Evolutionary conservation across 2,797 vertebrate genomes (phyloP), one percentile per base, ranked within the genome.

Genomic region (Alauda arvensis): DNA sequence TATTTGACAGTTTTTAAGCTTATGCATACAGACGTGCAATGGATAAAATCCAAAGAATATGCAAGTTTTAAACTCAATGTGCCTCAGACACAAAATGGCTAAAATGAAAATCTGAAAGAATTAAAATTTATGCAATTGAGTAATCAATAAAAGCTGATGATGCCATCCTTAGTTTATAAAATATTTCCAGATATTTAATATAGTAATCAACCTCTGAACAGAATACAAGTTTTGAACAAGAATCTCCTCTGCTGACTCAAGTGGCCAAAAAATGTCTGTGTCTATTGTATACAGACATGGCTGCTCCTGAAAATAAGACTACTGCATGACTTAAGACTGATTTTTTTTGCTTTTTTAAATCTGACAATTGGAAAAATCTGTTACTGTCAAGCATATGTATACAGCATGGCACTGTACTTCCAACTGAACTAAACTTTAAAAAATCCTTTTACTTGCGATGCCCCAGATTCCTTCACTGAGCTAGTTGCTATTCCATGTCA

Each of bases 401-500:
- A 34, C 34, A 34, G 33, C 75, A 92, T 26, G 68, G 49, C 13
- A 3, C 71, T 43, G 34, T 63, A 61, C 45, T 76, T 80, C 48
- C 55, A 26, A 70, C 2, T 19, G 56, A 91, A 87, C 61, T 33
- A 34, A 77, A 72, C 71, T 53, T 56, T 8, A 34, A 74, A 83
- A 87, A 87, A 51, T 18, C 67, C 80, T 90, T 89, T 89, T 55
- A 78, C 56, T 90, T 45, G 34, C 59, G 84, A 26, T 72, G 66
- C 40, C 26, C 61, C 29, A 21, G 77, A 95, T 84, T 72, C 77
- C 9, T 84, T 70, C 76, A 20, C 77, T 56, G 77, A 90, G 55
- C 75, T 88, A 72, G 82, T 25, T 90, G 72, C 80, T 89, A 77
- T 86, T 88, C 45, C 76, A 81, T 76, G 88, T 91, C 91, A 93